phyloP scores from a whole-genome alignment of 2,797 vertebrate genomes.

The Sebastiscus tertius region DNA sequence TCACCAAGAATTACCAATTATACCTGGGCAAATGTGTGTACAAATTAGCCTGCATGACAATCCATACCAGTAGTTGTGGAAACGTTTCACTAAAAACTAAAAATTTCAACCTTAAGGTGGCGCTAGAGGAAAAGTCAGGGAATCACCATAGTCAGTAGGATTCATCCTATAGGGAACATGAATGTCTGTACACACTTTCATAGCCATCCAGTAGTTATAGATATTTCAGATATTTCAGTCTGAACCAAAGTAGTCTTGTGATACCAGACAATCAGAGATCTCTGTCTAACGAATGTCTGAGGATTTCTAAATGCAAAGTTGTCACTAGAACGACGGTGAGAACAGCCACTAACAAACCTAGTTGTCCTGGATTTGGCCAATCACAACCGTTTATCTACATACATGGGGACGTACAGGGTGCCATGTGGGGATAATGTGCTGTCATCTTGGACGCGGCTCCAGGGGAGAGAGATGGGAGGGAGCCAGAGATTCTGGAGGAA shows the following conservation, averaged over 20 bases:
- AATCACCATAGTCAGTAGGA: neutral
- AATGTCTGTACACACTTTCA: neutral
- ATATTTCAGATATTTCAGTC: neutral
- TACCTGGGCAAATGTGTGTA: neutral
- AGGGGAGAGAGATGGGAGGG: neutral
- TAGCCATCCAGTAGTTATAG: neutral
- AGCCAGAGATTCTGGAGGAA: neutral
- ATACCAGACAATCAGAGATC: no score
- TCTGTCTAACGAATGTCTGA: no score
- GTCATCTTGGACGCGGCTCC: neutral
- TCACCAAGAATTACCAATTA: neutral
- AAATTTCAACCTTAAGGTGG: no score
- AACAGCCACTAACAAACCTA: neutral
- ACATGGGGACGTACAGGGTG: neutral
- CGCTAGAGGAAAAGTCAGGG: no score
- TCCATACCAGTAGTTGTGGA: neutral
- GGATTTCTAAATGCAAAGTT: neutral
- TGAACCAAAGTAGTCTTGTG: neutral
- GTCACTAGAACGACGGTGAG: neutral
- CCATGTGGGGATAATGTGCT: neutral
- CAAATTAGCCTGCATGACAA: neutral
- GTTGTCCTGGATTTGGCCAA: neutral
- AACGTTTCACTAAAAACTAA: neutral
- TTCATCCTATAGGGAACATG: neutral
- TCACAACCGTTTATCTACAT: neutral